Base-by-base conservation (phyloP, 2,797 vertebrate genomes). In the Argyrosomus regius region DNA sequence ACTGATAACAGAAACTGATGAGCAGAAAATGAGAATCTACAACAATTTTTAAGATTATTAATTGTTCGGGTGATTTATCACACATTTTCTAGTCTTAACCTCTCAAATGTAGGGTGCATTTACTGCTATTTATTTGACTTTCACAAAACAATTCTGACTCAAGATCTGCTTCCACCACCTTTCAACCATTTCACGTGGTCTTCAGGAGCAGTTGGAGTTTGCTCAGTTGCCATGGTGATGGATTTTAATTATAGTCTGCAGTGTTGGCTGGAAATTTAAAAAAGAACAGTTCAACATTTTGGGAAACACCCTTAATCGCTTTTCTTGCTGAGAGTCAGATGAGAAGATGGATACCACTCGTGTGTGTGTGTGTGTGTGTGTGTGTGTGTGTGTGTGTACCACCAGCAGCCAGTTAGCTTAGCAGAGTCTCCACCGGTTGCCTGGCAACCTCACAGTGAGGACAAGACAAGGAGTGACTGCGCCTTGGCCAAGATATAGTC, bases 401-500 rank as follows among this genome's bases (percentile, higher is more conserved):
- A 70, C 28, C 48, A 56, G 56, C 61, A 61, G 68, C 61, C 67
- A 53, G 67, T 68, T 73, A 67, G 64, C 53, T 57, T 56, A 68
- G 56, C 20, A 31, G 6, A 67, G 43, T 50, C 66, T 71, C 59
- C 66, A 22, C 59, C 43, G 43, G 65, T 77, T 77, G 58, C 58
- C 50, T 69, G 16, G 75, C 75, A 77, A 77, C 75, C 50, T 54
- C 58, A 56, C 66, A 70, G 53, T 62, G 57, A 69, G 74, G 74
- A 68, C 64, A 76, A 68, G 57, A 54, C 11, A 20, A 35, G 48
- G 57, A 61, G 65, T 26, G 75, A 69, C 65, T 77, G 66, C 50
- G 46, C 58, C 50, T 48, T 50, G 41, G 28, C 28, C 12, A 22
- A 63, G 50, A 41, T 39, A 11, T 9, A 24, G 64, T 60, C 48